phyloP scores from a whole-genome alignment of 2,888 invertebrate genomes.

The Rhingia campestris region DNA sequence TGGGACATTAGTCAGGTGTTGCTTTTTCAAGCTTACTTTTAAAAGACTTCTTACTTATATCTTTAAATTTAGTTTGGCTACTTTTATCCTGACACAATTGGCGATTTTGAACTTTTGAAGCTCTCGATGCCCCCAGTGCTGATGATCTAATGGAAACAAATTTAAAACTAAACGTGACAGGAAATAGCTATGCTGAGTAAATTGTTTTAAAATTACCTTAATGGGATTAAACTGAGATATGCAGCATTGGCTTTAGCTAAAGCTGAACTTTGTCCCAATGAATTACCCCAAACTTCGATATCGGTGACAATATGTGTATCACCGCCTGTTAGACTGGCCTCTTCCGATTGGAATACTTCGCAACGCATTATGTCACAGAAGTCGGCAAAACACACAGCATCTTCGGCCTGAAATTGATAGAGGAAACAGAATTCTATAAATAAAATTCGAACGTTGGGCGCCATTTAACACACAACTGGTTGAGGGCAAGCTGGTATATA shows the following conservation, averaged over 20 bases:
- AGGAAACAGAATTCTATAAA: background rate
- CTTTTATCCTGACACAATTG: constrained; percentile 81
- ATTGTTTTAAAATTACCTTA: constrained; percentile 76
- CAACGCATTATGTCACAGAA: constrained; percentile 98
- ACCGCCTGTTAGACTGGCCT: constrained; percentile 85
- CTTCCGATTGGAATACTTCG: constrained; percentile 91
- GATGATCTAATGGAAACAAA: constrained; percentile 78
- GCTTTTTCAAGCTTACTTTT: constrained; percentile 36
- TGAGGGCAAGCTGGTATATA: too few species aligned
- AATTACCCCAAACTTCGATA: constrained; percentile 92
- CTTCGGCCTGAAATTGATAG: constrained; percentile 88
- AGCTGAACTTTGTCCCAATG: constrained; percentile 84
- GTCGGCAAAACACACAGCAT: constrained; percentile 95
- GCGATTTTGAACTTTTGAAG: constrained; percentile 82
- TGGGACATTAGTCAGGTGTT: background rate
- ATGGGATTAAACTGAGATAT: constrained; percentile 81
- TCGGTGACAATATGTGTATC: constrained; percentile 89
- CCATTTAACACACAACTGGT: background rate
- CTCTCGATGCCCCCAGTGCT: constrained; percentile 80
- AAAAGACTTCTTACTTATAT: constrained; percentile 71
- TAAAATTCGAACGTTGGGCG: background rate
- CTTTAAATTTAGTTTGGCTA: constrained; percentile 79
- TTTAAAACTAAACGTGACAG: background rate
- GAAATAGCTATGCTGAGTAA: background rate
- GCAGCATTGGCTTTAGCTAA: constrained; percentile 82